Conservation (phyloP, 2,888 invertebrate species). For the Priocnemis perturbator region DNA sequence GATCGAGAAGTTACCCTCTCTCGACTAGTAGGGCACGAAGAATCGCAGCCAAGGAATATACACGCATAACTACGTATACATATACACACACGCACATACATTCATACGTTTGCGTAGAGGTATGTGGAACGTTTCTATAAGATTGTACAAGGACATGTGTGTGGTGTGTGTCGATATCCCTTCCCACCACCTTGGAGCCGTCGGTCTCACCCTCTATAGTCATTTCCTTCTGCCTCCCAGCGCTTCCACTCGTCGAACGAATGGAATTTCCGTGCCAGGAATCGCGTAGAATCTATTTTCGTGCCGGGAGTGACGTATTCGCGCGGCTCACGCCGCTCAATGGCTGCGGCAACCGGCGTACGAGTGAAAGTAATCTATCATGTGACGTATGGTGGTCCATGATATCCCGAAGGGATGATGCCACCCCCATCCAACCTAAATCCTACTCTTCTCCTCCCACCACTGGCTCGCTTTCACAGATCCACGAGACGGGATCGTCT, state of each 20-base stretch:
- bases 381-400: conserved; percentile 30
- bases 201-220: not conserved
- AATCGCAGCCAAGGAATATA: not conserved
- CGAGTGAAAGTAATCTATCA: conserved; percentile 51
- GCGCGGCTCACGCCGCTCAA: conserved; percentile 35
- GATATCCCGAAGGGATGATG: conserved; percentile 30
- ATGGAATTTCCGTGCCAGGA: conserved; percentile 65
- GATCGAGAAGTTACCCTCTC: conserved; percentile 24
- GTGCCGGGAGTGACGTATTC: conserved; percentile 45
- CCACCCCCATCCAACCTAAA: not conserved
- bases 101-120: no score
- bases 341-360: conserved; percentile 24
- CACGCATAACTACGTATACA: no score
- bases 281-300: conserved; percentile 67
- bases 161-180: no score
- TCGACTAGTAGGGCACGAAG: conserved; percentile 16
- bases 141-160: no score
- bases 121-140: no score
- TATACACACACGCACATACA: no score
- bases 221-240: conserved; percentile 24
- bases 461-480: conserved; percentile 1
- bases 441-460: not conserved
- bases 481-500: not conserved
- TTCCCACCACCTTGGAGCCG: not conserved
- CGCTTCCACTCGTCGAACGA: conserved; percentile 36